Evolutionary conservation across 2,797 vertebrate genomes (phyloP), one percentile per base, ranked within the genome.

Genomic region (Bradypodion ventrale): DNA sequence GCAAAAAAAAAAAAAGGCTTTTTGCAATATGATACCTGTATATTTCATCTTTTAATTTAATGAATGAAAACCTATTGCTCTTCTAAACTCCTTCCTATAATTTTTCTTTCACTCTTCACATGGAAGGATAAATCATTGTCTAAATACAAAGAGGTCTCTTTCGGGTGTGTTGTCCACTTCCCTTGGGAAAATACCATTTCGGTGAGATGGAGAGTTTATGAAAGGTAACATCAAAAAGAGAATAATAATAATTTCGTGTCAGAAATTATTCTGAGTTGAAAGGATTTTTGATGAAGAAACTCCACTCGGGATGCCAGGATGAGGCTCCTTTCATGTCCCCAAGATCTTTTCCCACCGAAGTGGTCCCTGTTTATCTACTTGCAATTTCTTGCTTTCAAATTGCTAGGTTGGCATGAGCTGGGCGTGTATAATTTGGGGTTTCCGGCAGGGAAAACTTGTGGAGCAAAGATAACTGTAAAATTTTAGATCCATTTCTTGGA

Each of bases 21-120:
- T 96, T 96, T 97, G 98, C 98, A 98, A 98, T 98, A 98, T 97
- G 95, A 96, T 94, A 95, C 95, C 94, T 97, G 96, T 97, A 97
- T 96, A 96, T 97, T 97, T 97, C 96, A 97, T 96, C 96, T 97
- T 56, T 97, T 96, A 96, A 94, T 94, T 93, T 96, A 96, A 97
- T 98, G 97, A 97, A 98, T 98, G 97, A 97, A 92, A 73, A 62
- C 70, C 23, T 63, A 40, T 70, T 76, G 62, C n/a, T 78, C 65
- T 74, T 46, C 60, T 75, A 75, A 62, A 37, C 9, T 32, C 52
- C 15, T 25, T 94, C 94, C 95, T 95, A 94, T 85, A 94, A 96
- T 95, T 96, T 52, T 87, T 92, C 66, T 84, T 88, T 84, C 88
- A 90, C 93, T 77, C 91, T 91, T 87, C 86, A 70, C 85, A 90